Evolutionary conservation across 2,797 vertebrate genomes (phyloP), one percentile per base, ranked within the genome.

Genomic region (Pseudomugil gertrudae): DNA sequence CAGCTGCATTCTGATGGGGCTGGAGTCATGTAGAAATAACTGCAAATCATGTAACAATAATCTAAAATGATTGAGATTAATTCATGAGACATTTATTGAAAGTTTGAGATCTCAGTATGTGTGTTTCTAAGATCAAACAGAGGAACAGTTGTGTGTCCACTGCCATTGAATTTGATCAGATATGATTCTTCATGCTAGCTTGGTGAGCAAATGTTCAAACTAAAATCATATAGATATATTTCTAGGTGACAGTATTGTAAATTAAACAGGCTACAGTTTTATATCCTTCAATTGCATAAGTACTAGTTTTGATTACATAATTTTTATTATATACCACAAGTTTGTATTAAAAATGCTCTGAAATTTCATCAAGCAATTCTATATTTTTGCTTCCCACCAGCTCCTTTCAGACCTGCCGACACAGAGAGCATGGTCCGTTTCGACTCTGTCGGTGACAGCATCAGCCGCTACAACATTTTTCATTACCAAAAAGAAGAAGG

Each of bases 401-500:
- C 97, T 86, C 98, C 98, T 0, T 99, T 99, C 87, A 94, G 95
- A 73, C 96, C 96, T 1, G 87, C 84, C 0, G 97, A 98, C 82
- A 96, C 96, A 0, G 91, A 95, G 17, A 96, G 92, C 1, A 81
- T 92, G 0, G 95, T 99, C 57, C 95, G 95, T 45, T 99, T 99
- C 15, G 97, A 99, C 84, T 84, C 91, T 9, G 94, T 94, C 0
- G 98, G 98, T 0, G 98, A 99, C 10, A 95, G 98, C 66, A 95
- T 99, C 0, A 97, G 98, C 21, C 98, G 97, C 68, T 99, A 99
- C 93, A 99, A 99, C 87, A 98, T 99, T 87, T 99, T 99, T 81
- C 96, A 96, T 83, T 99, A 97, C 72, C 95, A 97, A 84, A 91
- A 91, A 66, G 78, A 89, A 5, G 95, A 94, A 0, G 95, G 95